Evolutionary conservation across 1,140 invertebrate species (phyloP).

Genomic region (Adelges cooleyi): DNA sequence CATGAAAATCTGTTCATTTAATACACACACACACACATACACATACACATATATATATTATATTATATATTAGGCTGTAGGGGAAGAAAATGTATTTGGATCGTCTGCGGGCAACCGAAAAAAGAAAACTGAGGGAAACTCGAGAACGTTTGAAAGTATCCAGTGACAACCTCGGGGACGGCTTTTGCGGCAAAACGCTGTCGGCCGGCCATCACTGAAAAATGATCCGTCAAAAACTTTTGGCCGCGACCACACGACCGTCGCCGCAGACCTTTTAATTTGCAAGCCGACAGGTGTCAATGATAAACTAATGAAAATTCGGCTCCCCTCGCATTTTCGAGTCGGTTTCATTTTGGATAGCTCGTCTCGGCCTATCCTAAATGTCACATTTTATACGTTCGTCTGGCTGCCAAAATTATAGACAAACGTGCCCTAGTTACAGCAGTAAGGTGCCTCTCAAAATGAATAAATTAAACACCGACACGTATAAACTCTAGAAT

Average conservation of each 20-base stretch:
- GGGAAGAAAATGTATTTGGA: not conserved
- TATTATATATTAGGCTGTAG: not conserved
- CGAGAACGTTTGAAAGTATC: constrained; percentile 5
- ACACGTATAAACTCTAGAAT: too few species aligned
- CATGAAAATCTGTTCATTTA: too few species aligned
- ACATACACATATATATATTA: not conserved
- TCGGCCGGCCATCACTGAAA: not conserved
- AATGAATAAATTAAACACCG: too few species aligned
- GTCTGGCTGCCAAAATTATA: too few species aligned
- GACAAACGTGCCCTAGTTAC: too few species aligned
- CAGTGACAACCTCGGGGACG: not conserved
- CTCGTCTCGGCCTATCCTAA: too few species aligned
- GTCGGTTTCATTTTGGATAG: too few species aligned
- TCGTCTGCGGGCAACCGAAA: not conserved
- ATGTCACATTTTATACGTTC: too few species aligned
- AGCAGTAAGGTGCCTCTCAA: too few species aligned
- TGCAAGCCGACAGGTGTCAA: constrained; percentile 19
- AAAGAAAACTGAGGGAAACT: not conserved
- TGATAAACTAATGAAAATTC: not conserved
- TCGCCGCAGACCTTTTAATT: constrained; percentile 8
- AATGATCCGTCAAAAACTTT: constrained; percentile 14
- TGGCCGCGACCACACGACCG: not conserved
- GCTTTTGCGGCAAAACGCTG: not conserved
- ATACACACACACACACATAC: too few species aligned
- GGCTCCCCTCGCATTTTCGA: too few species aligned